Conservation (phyloP, 2,888 invertebrate genomes). For the Cantharis rufa region DNA sequence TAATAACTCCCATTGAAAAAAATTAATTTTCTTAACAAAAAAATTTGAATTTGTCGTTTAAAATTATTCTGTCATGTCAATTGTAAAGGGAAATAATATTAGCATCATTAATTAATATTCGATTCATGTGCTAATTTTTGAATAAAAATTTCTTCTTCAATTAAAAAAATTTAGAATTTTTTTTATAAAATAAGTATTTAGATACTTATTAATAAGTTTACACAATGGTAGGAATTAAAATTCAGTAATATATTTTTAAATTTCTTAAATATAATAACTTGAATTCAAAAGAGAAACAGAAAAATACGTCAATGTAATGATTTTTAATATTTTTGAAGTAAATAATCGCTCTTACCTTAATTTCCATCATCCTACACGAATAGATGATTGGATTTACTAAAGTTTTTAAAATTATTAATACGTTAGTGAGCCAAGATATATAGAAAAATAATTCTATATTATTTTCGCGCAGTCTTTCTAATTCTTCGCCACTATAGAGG, state of each 20-base stretch:
- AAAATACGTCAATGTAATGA: background rate
- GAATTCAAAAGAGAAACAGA: background rate
- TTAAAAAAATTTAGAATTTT: background rate
- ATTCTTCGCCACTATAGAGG: slow-evolving; percentile 39
- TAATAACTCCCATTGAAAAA: background rate
- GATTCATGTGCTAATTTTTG: background rate
- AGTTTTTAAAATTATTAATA: slow-evolving; percentile 65
- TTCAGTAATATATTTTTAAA: background rate
- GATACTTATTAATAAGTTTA: background rate
- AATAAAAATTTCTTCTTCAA: background rate
- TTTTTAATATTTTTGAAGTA: background rate
- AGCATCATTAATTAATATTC: background rate
- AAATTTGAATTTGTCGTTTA: background rate
- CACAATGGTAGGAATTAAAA: background rate
- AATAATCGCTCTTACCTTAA: slow-evolving; percentile 55
- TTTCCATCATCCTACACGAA: slow-evolving; percentile 68
- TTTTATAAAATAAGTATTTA: background rate
- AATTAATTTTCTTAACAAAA: background rate
- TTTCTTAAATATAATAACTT: background rate
- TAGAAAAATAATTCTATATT: slow-evolving; percentile 31
- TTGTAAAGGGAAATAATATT: background rate
- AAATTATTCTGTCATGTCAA: background rate
- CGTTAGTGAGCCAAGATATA: slow-evolving; percentile 50
- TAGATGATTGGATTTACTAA: slow-evolving; percentile 69
- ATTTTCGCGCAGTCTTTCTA: slow-evolving; percentile 20